Evolutionary conservation across 1,140 invertebrate species (phyloP).

Genomic region (Macrosteles quadrilineatus): DNA sequence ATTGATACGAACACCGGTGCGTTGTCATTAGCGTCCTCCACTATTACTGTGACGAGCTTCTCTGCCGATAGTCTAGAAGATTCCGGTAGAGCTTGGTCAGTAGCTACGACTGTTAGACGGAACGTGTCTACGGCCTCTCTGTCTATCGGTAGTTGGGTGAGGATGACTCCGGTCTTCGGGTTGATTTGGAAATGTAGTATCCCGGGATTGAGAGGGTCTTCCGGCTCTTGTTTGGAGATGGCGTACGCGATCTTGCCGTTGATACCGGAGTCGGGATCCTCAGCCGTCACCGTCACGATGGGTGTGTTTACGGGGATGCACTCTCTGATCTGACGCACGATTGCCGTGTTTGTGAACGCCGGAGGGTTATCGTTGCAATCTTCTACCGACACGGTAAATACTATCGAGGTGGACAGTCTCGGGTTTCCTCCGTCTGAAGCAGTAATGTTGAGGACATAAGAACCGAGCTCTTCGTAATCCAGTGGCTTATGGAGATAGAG

Average conservation of each 20-base stretch:
- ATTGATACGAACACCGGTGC: conserved; percentile 90
- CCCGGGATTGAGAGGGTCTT: conserved; percentile 54
- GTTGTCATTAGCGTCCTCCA: conserved; percentile 96
- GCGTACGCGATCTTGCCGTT: conserved; percentile 91
- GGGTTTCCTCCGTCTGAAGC: conserved; percentile 86
- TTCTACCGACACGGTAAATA: conserved; percentile 76
- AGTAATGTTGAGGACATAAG: conserved; percentile 81
- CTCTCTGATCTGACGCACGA: conserved; percentile 87
- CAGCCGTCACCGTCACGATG: conserved; percentile 86
- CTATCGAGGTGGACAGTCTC: conserved; percentile 75
- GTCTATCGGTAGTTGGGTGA: conserved; percentile 81
- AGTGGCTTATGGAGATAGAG: conserved; percentile 81
- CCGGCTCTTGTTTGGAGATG: conserved; percentile 82
- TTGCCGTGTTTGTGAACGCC: conserved; percentile 86
- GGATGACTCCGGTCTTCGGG: conserved; percentile 81
- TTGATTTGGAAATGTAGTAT: conserved; percentile 87
- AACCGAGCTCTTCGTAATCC: conserved; percentile 85
- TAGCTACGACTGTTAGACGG: conserved; percentile 84
- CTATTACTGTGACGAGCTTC: conserved; percentile 90
- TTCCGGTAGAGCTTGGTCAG: conserved; percentile 78
- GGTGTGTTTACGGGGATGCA: conserved; percentile 83
- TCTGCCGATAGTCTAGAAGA: conserved; percentile 77
- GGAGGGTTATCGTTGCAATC: conserved; percentile 95
- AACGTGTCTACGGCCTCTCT: conserved; percentile 86
- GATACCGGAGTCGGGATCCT: conserved; percentile 88